Evolutionary conservation across 2,888 invertebrate species (phyloP).

Genomic region (Seira sanloemensis): DNA sequence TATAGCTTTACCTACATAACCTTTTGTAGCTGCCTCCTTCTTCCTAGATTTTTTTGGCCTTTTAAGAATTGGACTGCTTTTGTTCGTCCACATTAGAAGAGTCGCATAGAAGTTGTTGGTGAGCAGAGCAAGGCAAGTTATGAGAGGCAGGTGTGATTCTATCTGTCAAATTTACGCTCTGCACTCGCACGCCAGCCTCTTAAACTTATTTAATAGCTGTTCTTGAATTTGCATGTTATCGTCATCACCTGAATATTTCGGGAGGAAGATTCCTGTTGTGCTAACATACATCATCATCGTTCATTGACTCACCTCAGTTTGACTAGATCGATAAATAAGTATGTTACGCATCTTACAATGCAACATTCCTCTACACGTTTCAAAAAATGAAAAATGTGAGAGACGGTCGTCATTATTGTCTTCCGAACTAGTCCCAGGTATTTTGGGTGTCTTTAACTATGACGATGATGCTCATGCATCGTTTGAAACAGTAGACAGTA

Average conservation of each 20-base stretch:
- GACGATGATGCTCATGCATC: no score
- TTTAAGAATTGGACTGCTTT: background rate
- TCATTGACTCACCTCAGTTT: constrained; percentile 6
- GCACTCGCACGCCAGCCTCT: background rate
- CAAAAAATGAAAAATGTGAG: no score
- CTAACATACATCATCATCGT: constrained; percentile 12
- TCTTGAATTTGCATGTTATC: constrained; percentile 54
- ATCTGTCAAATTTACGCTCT: constrained; percentile 2
- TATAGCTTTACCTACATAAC: constrained; percentile 6
- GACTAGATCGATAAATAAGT: no score
- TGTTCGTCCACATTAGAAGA: background rate
- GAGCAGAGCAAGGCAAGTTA: background rate
- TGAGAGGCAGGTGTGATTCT: constrained; percentile 8
- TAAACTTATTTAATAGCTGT: constrained; percentile 1
- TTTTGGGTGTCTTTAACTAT: no score
- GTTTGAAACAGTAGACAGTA: no score
- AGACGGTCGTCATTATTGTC: no score
- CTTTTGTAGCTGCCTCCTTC: background rate
- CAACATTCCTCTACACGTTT: no score
- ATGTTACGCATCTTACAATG: no score
- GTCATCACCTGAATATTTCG: constrained; percentile 18
- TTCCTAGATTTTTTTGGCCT: background rate
- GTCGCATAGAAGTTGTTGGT: background rate
- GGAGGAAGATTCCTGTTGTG: background rate
- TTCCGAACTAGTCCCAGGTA: no score